Evolutionary conservation across 2,888 invertebrate genomes (phyloP).

Genomic region (Limulus polyphemus): DNA sequence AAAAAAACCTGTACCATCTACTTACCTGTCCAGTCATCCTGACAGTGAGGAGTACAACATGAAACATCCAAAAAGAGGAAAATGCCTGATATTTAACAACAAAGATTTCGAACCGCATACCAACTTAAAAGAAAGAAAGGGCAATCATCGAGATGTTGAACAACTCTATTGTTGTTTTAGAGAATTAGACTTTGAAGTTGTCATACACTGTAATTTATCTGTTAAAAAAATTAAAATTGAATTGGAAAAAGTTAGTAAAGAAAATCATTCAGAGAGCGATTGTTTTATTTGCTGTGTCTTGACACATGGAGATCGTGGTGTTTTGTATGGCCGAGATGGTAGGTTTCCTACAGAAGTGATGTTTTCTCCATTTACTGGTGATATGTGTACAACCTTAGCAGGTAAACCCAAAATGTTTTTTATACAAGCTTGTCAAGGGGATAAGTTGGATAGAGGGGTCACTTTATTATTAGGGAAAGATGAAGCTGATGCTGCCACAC

Average conservation of each 20-base stretch:
- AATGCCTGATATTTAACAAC: conserved; percentile 82
- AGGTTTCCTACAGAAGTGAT: conserved; percentile 68
- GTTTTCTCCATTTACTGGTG: conserved; percentile 47
- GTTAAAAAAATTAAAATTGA: conserved; percentile 3
- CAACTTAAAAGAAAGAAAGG: conserved; percentile 42
- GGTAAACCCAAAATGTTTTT: conserved; percentile 71
- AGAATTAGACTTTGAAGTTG: conserved; percentile 47
- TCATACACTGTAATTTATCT: conserved; percentile 51
- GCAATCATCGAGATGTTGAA: conserved; percentile 73
- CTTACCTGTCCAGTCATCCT: no score
- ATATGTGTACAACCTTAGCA: conserved; percentile 66
- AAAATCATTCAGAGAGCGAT: conserved; percentile 68
- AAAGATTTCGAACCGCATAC: conserved; percentile 51
- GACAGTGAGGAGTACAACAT: conserved; percentile 58
- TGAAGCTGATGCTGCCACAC: conserved; percentile 37
- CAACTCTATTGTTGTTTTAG: conserved; percentile 46
- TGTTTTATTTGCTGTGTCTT: conserved; percentile 71
- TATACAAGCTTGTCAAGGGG: conserved; percentile 83
- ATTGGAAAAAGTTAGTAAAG: conserved; percentile 46
- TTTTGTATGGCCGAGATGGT: conserved; percentile 72
- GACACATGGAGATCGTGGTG: conserved; percentile 78
- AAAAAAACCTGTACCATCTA: no score
- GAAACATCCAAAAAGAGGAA: conserved; percentile 62
- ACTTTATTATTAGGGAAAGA: conserved; percentile 41
- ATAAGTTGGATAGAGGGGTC: conserved; percentile 65